Evolutionary conservation across 2,113 vertebrate genomes (phyloP).

Genomic region (Sisor rabdophorus): DNA sequence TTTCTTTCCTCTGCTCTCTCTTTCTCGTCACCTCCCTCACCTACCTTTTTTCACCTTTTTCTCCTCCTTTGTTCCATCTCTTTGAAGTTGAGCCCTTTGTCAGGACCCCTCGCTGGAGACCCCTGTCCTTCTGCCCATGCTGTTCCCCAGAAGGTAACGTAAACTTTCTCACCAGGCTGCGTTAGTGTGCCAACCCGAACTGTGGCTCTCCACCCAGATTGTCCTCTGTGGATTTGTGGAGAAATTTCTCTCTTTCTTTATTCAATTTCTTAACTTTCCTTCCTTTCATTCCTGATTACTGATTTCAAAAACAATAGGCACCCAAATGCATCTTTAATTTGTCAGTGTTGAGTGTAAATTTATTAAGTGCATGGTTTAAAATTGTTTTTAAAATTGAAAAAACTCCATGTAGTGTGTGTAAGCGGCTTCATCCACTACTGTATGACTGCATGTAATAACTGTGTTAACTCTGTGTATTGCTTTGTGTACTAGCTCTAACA

Average conservation of each 20-base stretch:
- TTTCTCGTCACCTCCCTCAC: constrained; percentile 56
- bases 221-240: constrained; percentile 55
- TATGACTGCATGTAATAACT: constrained; percentile 29
- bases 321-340: constrained; percentile 10
- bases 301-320: background rate
- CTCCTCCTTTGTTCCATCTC: constrained; percentile 57
- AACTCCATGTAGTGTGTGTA: background rate
- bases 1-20: constrained; percentile 64
- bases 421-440: background rate
- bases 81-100: constrained; percentile 95
- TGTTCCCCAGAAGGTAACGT: constrained; percentile 98
- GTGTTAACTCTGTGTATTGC: constrained; percentile 18
- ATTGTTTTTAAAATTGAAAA: constrained; percentile 27
- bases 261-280: background rate
- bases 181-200: constrained; percentile 39
- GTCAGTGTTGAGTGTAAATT: constrained; percentile 35
- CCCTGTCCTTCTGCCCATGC: constrained; percentile 99
- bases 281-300: background rate
- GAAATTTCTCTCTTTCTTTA: constrained; percentile 40
- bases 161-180: constrained; percentile 68
- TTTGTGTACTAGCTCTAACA: background rate
- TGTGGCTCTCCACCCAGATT: constrained; percentile 59
- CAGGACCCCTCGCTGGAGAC: constrained; percentile 94
- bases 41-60: constrained; percentile 56
- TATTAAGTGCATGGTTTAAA: constrained; percentile 60